A percentile compares a stretch with the other conserved stretches of the same genome.
Evolutionary conservation across 2,797 vertebrate species (phyloP).

Genomic region (Sebastes matsubarae): DNA sequence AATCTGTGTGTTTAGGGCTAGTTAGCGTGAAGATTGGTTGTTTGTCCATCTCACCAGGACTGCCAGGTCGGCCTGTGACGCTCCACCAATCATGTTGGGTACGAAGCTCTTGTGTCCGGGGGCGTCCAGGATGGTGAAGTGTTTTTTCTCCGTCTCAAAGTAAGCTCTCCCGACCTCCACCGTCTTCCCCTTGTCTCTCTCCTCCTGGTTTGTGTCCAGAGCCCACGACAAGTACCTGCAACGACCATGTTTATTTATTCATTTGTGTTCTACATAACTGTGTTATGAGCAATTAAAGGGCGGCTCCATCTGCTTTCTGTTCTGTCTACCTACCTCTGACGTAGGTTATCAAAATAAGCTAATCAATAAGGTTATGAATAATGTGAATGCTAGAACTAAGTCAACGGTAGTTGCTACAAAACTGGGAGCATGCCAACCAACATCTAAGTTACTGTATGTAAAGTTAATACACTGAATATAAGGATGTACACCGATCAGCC

Average conservation of each 20-base stretch:
- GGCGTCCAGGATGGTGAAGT: conserved; percentile 98
- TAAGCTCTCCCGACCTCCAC: conserved; percentile 98
- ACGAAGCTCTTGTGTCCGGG: conserved; percentile 99
- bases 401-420: no score
- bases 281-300: not conserved
- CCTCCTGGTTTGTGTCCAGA: conserved; percentile 99
- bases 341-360: no score
- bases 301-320: accelerated
- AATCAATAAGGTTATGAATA: no score
- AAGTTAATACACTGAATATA: accelerated
- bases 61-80: conserved; percentile 97
- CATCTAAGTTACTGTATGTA: no score
- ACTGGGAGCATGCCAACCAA: no score
- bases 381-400: no score
- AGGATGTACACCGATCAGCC: no score
- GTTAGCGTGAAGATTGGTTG: not conserved
- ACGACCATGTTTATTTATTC: not conserved
- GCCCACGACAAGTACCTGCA: conserved; percentile 98
- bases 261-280: not conserved
- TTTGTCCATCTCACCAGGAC: conserved; percentile 88
- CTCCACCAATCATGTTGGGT: conserved; percentile 99
- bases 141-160: conserved; percentile 98
- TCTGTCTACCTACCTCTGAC: no score
- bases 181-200: conserved; percentile 98
- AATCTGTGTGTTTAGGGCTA: not conserved